These are phyloP conservation scores for Oreotrochilus melanogaster DNA, from an alignment of 2,113 vertebrate species.

Conservation along the genomic window DNA sequence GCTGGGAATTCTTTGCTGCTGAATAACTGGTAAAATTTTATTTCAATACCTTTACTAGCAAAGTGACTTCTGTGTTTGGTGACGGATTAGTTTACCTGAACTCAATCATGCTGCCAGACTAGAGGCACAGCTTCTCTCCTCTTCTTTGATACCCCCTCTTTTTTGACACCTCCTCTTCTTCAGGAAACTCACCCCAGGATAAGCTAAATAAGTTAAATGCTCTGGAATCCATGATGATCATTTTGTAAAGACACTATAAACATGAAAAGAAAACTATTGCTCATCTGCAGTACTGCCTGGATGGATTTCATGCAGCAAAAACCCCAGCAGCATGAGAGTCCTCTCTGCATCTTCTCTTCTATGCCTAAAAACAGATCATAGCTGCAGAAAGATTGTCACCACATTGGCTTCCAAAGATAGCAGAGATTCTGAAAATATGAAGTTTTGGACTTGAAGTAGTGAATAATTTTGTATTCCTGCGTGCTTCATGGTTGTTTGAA, in stretches of 20 bases:
- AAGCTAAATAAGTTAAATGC: neutral
- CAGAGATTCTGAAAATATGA: neutral
- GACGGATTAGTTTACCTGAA: neutral
- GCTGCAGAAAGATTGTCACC: neutral
- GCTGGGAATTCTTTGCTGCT: neutral
- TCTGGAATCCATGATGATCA: neutral
- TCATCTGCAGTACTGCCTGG: neutral
- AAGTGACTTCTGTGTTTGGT: neutral
- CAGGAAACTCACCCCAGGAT: neutral
- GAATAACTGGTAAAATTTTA: neutral
- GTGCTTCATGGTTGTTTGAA: neutral
- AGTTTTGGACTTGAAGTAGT: neutral
- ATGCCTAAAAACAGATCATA: neutral
- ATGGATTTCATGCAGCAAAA: neutral
- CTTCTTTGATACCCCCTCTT: neutral
- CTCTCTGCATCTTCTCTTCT: neutral
- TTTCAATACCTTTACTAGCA: neutral
- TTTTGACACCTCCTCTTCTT: neutral
- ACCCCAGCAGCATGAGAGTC: neutral
- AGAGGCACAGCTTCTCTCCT: neutral
- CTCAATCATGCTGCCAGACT: neutral
- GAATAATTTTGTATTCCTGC: neutral
- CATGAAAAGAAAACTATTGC: neutral
- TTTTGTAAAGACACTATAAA: rapidly evolving
- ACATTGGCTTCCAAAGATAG: neutral